Percentiles rank a stretch among this genome's conserved stretches.
phyloP scores from a whole-genome alignment of 2,113 vertebrate species.

The Eidolon helvum region DNA sequence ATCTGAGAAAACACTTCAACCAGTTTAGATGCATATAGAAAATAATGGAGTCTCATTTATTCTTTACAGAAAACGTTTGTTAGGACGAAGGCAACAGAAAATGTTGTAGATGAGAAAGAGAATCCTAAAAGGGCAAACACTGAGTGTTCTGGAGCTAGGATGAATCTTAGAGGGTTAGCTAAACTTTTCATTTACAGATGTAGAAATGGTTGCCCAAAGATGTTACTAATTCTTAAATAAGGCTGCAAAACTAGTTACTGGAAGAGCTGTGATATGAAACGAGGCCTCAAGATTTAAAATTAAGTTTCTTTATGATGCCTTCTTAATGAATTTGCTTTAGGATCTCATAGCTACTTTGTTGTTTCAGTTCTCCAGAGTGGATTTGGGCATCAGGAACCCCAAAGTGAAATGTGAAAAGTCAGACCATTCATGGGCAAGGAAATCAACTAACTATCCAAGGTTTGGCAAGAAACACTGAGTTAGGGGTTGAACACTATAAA shows the following conservation, averaged over 20 bases:
- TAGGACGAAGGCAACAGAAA: not conserved
- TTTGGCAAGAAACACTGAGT: not conserved
- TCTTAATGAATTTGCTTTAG: not conserved
- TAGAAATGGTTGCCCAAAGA: not conserved
- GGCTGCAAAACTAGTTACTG: not conserved
- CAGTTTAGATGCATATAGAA: not conserved
- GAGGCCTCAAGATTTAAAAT: not conserved
- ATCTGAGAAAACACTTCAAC: not conserved
- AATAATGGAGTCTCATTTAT: not conserved
- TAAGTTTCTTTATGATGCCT: not conserved
- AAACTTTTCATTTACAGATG: not conserved
- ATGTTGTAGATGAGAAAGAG: not conserved
- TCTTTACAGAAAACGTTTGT: not conserved
- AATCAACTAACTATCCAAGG: not conserved
- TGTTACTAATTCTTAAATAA: not conserved
- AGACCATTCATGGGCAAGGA: not conserved
- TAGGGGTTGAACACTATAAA: not conserved
- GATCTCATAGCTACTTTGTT: not conserved
- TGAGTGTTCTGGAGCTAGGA: not conserved
- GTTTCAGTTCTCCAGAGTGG: not conserved
- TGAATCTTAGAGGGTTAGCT: not conserved
- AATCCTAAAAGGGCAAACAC: not conserved
- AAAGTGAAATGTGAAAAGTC: not conserved
- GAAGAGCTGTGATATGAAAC: not conserved
- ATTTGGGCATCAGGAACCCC: not conserved